Base-by-base conservation (phyloP, 2,113 vertebrate genomes). In the Calyptomena viridis region DNA sequence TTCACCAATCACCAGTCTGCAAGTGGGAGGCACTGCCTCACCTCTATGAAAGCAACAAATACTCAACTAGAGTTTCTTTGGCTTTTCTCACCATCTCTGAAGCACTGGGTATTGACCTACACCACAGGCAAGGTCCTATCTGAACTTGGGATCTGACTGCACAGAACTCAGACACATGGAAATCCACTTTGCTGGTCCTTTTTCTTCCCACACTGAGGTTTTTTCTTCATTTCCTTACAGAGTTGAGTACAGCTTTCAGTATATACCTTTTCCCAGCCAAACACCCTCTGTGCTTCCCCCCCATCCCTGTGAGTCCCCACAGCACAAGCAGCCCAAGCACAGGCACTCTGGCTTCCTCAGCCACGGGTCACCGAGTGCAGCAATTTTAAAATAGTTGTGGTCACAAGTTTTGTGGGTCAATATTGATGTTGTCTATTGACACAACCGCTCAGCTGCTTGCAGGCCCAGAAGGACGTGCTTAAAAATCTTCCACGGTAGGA, bases 391-490 rank as follows among this genome's bases (percentile, higher is more conserved):
- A 97, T 90, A 95, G 87, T 90, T 90, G 85, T 19, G 71, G 93
- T 94, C 92, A 89, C 71, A 89, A 91, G 94, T 67, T 81, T 89
- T 81, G 89, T 96, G 84, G 69, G 92, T 92, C 94, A 92, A 79
- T 93, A 83, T 71, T 74, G 87, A 90, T 95, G 96, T 87, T 96
- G 97, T 82, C 83, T 93, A 75, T 90, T 94, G 91, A 95, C 94
- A 92, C 87, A 96, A 93, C 80, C 1, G 23, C 66, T 92, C 78
- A 66, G 80, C 89, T 64, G 89, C 94, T 55, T 39, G 89, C 59
- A 55, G 92, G 85, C 89, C 89, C 78, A 92, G 84, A 87, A 90
- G 87, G 84, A 91, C 18, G 20, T 91, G 84, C 69, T 89, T 91
- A 56, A 22, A 91, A 89, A 62, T 33, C 74, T 90, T 91, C 84